Conservation (phyloP, 23 tunicate genomes). For the Pegea sp. region DNA sequence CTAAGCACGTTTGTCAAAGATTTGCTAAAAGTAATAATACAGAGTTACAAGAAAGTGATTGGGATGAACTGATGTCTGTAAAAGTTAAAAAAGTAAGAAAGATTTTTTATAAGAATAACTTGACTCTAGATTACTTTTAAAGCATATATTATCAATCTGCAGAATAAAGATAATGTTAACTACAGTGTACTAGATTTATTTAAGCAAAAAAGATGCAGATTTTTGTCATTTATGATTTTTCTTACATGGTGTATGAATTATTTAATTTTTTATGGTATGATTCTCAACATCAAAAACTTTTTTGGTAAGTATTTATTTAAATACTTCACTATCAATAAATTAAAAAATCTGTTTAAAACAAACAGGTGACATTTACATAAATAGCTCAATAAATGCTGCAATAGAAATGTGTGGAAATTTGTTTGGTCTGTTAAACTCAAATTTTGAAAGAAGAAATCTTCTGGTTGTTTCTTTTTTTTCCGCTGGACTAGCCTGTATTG, state of each 20-base stretch:
- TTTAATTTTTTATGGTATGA: slow-evolving; percentile 72
- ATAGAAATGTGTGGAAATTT: slow-evolving; percentile 8
- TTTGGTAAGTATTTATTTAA: slow-evolving; percentile 38
- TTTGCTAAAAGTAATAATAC: slow-evolving; percentile 36
- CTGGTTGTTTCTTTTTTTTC: slow-evolving; percentile 2
- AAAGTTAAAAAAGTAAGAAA: slow-evolving; percentile 22
- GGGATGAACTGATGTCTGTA: slow-evolving; percentile 19
- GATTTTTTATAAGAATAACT: not conserved
- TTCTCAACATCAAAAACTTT: slow-evolving; percentile 33
- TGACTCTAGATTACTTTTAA: too few species aligned
- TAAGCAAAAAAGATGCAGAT: slow-evolving; percentile 24
- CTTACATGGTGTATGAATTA: slow-evolving; percentile 36
- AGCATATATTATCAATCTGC: not conserved
- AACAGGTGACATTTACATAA: slow-evolving; percentile 32
- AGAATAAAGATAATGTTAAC: not conserved
- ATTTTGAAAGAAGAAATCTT: slow-evolving; percentile 2
- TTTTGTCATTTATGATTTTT: slow-evolving; percentile 22
- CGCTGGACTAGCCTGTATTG: slow-evolving; percentile 17
- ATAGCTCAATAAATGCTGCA: slow-evolving; percentile 7
- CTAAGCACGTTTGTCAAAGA: slow-evolving; percentile 17
- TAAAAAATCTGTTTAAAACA: not conserved
- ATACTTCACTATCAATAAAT: too few species aligned
- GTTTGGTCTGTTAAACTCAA: too few species aligned
- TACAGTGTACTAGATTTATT: slow-evolving; percentile 9
- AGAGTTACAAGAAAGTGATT: slow-evolving; percentile 25